These are phyloP conservation scores for Pedetes capensis DNA, from an alignment of 2,113 vertebrate genomes.

Conservation along the genomic window DNA sequence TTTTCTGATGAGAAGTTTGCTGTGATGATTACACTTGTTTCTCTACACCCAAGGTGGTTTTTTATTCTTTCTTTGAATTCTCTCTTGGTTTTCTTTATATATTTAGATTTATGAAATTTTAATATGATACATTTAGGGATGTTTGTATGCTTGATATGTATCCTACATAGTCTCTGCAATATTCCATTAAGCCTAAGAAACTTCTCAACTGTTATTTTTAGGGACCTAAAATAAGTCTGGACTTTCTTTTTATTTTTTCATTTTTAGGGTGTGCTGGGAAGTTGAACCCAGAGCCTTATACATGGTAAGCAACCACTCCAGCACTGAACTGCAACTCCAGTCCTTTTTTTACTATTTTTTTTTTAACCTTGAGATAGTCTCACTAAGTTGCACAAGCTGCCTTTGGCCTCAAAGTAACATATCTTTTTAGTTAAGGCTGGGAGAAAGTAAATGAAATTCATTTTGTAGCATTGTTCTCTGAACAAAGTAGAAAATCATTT, in stretches of 20 bases:
- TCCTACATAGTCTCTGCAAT: not conserved
- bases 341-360: no score
- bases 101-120: not conserved
- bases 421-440: not conserved
- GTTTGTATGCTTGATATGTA: not conserved
- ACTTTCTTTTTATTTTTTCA: no score
- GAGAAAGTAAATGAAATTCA: not conserved
- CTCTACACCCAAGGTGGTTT: not conserved
- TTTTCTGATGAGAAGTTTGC: not conserved
- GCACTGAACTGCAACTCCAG: no score
- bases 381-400: no score
- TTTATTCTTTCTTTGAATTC: not conserved
- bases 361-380: no score
- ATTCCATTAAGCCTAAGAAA: not conserved
- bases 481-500: not conserved
- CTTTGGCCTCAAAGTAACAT: no score
- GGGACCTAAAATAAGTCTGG: not conserved
- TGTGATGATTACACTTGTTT: not conserved
- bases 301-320: no score
- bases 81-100: not conserved
- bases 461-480: not conserved
- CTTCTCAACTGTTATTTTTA: not conserved
- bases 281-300: no score
- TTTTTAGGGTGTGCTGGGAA: no score
- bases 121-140: not conserved